phyloP scores from a whole-genome alignment of 1,140 invertebrate species.

The Drosophila murphyi region DNA sequence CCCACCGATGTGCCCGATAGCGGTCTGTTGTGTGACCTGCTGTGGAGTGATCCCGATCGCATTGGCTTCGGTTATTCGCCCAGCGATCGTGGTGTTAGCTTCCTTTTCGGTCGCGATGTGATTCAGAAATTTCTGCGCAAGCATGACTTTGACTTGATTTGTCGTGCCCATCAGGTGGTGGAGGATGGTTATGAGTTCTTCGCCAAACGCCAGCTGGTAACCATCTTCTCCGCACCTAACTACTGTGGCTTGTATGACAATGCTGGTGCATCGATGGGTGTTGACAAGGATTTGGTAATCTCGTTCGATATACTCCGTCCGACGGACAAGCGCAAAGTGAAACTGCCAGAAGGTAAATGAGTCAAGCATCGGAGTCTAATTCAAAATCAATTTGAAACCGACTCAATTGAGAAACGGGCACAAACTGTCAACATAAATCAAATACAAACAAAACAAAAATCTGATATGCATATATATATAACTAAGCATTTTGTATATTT shows the following conservation, averaged over 20 bases:
- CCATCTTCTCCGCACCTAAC: constrained; percentile 91
- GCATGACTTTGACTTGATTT: constrained; percentile 97
- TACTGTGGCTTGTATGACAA: constrained; percentile 97
- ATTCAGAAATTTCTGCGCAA: constrained; percentile 96
- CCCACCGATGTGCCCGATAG: constrained; percentile 96
- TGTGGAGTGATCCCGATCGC: constrained; percentile 99
- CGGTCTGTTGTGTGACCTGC: constrained; percentile 95
- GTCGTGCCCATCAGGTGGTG: constrained; percentile 97
- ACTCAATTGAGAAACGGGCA: too few relatives aligned
- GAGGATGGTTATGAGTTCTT: constrained; percentile 99
- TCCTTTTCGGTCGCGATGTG: constrained; percentile 96
- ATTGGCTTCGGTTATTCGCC: constrained; percentile 94
- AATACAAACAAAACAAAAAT: background rate
- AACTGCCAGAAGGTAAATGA: background rate
- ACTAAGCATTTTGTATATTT: constrained; percentile 19
- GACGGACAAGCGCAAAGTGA: background rate
- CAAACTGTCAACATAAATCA: constrained; percentile 18
- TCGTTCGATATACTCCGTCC: constrained; percentile 87
- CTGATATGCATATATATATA: constrained; percentile 3
- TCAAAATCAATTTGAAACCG: background rate
- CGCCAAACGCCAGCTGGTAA: constrained; percentile 98
- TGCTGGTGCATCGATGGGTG: constrained; percentile 98
- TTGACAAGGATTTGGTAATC: constrained; percentile 99
- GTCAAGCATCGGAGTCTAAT: background rate
- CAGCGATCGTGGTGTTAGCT: constrained; percentile 97